Base-by-base conservation (phyloP, 2,797 vertebrate genomes). In the Pangasius krempfi region DNA sequence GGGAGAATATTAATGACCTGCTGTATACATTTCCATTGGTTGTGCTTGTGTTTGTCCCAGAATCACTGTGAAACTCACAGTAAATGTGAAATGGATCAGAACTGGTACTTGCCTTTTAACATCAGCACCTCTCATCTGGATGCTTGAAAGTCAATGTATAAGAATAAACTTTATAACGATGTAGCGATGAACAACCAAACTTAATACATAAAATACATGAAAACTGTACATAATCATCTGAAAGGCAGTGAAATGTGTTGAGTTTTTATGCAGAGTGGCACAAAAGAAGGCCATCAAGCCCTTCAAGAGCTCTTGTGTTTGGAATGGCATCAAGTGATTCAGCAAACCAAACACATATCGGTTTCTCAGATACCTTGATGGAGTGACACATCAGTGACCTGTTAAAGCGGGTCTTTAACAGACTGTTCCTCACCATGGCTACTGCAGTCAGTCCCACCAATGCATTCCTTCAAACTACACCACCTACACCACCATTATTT, bases 1-100 rank as follows among this genome's bases (percentile, higher is more conserved):
- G 87, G 86, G 87, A 50, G 88, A 86, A 87, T 86, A 92, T 58
- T 80, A 90, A 78, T 73, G 85, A 90, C 76, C 70, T 86, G 87
- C 84, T 91, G 33, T 25, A 27, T 40, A 70, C 18, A 87, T 80
- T 81, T 81, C 20, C 30, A 58, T 27, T 25, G 20, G 10, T 89
- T 79, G 18, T 86, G 81, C 70, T 14, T 73, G 81, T 66, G 58
- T 91, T 87, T 54, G 76, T 82, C 83, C 68, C 54, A 76, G 79
- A 62, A 27, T 84, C 75, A 37, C 82, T 47, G 9, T 30, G 88
- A 89, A 62, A 73, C 84, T 78, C 90, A 89, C 85, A 90, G 85
- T 52, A 78, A n/a, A 6, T 54, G 6, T 78, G 13, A 16, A 76
- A 76, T 50, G 50, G 13, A 54, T 56, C 27, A 56, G 73, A 72